A percentile compares a stretch with the other conserved stretches of the same genome.
These are phyloP conservation scores for Maccullochella peelii DNA, from an alignment of 2,113 vertebrate genomes.

Conservation along the genomic window DNA sequence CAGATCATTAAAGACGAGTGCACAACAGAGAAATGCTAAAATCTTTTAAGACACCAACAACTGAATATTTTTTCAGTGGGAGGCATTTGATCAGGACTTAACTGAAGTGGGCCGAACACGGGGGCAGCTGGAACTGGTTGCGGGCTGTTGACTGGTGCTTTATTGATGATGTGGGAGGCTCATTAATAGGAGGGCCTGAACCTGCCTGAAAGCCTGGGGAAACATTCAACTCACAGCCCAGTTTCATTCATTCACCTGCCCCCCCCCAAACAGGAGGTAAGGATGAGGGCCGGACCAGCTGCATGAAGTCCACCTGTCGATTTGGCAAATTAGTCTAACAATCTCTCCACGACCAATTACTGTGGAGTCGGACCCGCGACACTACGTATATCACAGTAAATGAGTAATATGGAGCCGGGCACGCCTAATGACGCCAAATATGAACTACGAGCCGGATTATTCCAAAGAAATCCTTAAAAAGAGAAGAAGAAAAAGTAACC, in stretches of 20 bases:
- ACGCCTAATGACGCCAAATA: constrained; percentile 20
- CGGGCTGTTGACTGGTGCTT: constrained; percentile 61
- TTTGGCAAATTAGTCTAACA: constrained; percentile 48
- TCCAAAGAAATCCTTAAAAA: neutral
- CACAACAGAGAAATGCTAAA: neutral
- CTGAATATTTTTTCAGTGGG: neutral
- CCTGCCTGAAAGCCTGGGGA: constrained; percentile 57
- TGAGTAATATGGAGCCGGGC: neutral
- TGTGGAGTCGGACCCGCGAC: constrained; percentile 14
- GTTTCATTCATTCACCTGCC: constrained; percentile 21
- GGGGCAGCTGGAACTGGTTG: constrained; percentile 59
- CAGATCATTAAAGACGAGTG: neutral
- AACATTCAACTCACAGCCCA: constrained; percentile 65
- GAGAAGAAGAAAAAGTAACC: neutral
- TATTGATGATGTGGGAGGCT: constrained; percentile 77
- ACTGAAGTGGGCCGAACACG: neutral
- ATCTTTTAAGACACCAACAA: neutral
- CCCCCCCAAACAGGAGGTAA: constrained; percentile 29
- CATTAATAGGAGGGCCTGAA: constrained; percentile 59
- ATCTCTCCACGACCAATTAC: constrained; percentile 57
- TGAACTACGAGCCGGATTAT: neutral
- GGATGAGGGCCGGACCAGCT: constrained; percentile 20
- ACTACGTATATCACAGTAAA: constrained; percentile 55
- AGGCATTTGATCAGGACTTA: neutral
- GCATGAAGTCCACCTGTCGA: constrained; percentile 62